Base-by-base conservation (phyloP, 2,113 vertebrate species). In the Tychaedon coryphoeus region DNA sequence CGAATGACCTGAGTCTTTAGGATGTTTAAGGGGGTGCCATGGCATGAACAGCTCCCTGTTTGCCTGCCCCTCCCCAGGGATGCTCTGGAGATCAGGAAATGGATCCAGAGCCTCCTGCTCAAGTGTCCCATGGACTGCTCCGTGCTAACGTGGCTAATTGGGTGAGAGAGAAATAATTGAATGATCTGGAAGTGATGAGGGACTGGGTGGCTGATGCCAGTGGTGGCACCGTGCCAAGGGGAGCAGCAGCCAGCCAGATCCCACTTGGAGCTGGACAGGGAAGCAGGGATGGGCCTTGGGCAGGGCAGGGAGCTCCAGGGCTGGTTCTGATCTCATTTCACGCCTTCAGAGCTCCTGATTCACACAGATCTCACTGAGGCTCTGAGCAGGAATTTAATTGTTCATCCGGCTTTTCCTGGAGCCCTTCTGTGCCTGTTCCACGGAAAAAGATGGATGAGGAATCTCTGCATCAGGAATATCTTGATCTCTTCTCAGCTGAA, bases 1-100 rank as follows among this genome's bases (percentile, higher is more conserved):
- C 13, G 20, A 42, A 54, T 36, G 0, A 0, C 17, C 4, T 0
- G 2, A 3, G 7, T 43, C 28, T 73, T 73, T 40, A 38, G 31
- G 65, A 18, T 40, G 40, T 65, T 58, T 47, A 23, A n/a, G 51
- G 33, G 9, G 13, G 2, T 50, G 28, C 28, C 12, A 1, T 8
- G 51, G 36, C 25, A 26, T n/a, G 24, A 31, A 12, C 10, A 9
- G 0, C 7, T 76, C 38, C 23, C 24, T 22, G n/a, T 19, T 47
- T 33, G 42, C 43, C 54, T 70, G 45, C 24, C 25, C 36, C 25
- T 58, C 12, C 4, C 34, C 51, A 42, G 71, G 50, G 20, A 8
- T 45, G 56, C 60, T 72, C 26, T 24, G 64, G 51, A 25, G 61
- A 47, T 9, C 69, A 9, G n/a, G 42, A 61, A 47, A 40, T 25